phyloP scores from a whole-genome alignment of 2,113 vertebrate genomes.

The Lates calcarifer region DNA sequence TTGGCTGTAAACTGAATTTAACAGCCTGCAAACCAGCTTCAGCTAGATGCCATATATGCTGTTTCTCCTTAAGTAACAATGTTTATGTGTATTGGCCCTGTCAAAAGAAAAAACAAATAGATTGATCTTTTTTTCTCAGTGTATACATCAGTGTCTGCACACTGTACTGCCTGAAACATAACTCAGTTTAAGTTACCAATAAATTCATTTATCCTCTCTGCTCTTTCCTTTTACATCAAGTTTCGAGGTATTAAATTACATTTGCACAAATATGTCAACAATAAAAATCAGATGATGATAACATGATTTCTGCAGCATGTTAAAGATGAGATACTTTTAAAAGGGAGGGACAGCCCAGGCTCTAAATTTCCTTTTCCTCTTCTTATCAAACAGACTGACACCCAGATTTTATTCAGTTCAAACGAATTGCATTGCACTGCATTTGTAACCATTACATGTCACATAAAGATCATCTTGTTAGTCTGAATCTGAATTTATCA shows the following conservation, averaged over 20 bases:
- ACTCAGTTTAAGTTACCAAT: conserved; percentile 14
- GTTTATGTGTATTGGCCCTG: not conserved
- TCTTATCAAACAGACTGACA: not conserved
- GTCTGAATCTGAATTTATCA: conserved; percentile 12
- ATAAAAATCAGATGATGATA: not conserved
- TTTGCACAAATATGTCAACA: not conserved
- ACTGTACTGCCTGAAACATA: not conserved
- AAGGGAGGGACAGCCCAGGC: not conserved
- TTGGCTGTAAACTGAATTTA: not conserved
- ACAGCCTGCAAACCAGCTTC: not conserved
- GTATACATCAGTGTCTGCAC: not conserved
- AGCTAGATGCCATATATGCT: not conserved
- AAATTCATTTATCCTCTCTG: conserved; percentile 12
- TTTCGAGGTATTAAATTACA: conserved; percentile 18
- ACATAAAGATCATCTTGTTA: not conserved
- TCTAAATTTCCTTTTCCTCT: no score
- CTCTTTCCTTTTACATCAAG: not conserved
- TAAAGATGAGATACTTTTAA: not conserved
- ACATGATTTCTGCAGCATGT: not conserved
- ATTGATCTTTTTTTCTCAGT: not conserved
- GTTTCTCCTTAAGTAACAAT: not conserved
- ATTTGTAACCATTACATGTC: not conserved
- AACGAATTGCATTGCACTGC: no score
- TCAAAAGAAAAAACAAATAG: not conserved
- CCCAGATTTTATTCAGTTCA: not conserved